Percentiles rank a stretch among this genome's conserved stretches.
These are phyloP conservation scores for Australoheros facetus DNA, from an alignment of 2,797 vertebrate genomes.

Conservation along the genomic window DNA sequence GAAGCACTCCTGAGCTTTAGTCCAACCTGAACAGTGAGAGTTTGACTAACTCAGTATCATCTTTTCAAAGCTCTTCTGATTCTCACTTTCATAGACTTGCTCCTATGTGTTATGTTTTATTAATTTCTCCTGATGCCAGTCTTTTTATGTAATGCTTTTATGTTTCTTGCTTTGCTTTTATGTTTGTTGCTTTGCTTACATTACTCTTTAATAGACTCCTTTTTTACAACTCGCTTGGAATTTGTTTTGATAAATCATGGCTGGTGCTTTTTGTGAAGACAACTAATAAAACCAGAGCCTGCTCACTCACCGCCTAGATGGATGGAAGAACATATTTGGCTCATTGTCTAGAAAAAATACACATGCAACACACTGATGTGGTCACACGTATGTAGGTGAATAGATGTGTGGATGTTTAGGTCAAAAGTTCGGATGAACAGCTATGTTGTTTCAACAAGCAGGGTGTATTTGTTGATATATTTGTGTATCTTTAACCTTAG, in stretches of 20 bases:
- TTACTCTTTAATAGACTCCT: slow-evolving; percentile 54
- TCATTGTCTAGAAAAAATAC: not conserved
- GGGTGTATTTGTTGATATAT: not conserved
- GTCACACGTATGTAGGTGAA: not conserved
- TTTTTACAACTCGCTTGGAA: slow-evolving; percentile 31
- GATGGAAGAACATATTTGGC: not conserved
- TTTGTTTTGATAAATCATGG: slow-evolving; percentile 5
- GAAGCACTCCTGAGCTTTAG: slow-evolving; percentile 11
- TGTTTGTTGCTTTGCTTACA: slow-evolving; percentile 54
- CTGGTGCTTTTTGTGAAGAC: slow-evolving; percentile 3
- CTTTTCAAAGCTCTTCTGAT: slow-evolving; percentile 38
- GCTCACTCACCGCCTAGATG: not conserved
- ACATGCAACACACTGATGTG: not conserved
- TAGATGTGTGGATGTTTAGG: not conserved
- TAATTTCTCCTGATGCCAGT: slow-evolving; percentile 50
- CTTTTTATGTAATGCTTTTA: slow-evolving; percentile 61
- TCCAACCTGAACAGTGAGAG: not conserved
- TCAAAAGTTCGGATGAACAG: not conserved
- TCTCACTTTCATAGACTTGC: slow-evolving; percentile 46
- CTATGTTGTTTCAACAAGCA: not conserved
- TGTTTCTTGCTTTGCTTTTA: slow-evolving; percentile 54
- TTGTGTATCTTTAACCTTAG: not conserved
- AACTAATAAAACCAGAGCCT: not conserved
- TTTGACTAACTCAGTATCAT: slow-evolving; percentile 18
- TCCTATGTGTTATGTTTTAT: slow-evolving; percentile 65